These are phyloP conservation scores for Nemotelus pantherinus DNA, from an alignment of 2,888 invertebrate species.

Conservation along the genomic window DNA sequence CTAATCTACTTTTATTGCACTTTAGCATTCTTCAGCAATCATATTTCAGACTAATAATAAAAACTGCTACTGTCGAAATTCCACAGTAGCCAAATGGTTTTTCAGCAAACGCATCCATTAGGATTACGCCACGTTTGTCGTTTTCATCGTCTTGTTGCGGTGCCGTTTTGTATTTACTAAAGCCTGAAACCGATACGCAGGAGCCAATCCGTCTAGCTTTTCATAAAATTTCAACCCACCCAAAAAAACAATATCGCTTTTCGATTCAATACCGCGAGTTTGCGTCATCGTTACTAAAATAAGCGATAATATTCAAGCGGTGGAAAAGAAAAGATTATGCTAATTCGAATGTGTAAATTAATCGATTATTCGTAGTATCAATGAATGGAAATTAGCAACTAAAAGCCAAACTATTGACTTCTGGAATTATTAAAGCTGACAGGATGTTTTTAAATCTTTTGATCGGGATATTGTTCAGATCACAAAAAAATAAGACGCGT, in stretches of 20 bases:
- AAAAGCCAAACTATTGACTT: background rate
- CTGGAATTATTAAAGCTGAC: background rate
- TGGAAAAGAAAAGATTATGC: background rate
- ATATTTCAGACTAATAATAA: background rate
- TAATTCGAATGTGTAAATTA: background rate
- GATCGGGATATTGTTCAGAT: background rate
- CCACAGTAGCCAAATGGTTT: slow-evolving; percentile 4
- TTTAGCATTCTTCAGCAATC: no score
- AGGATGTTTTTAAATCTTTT: background rate
- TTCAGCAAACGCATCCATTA: background rate
- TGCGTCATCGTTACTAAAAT: no score
- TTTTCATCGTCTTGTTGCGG: no score
- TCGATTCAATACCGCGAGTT: no score
- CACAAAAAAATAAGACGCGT: no score
- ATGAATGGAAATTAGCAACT: background rate
- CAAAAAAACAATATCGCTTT: no score
- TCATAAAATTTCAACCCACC: no score
- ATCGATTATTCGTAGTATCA: background rate
- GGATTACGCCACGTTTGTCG: background rate
- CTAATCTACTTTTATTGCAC: no score
- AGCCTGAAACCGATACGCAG: no score
- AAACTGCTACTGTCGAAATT: background rate
- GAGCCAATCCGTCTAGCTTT: no score
- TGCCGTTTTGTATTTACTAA: no score
- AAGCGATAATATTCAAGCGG: no score